Percentiles rank a stretch among this genome's conserved stretches.
These are phyloP conservation scores for Catostomus latipinnis DNA, from an alignment of 2,797 vertebrate species.

Conservation along the genomic window DNA sequence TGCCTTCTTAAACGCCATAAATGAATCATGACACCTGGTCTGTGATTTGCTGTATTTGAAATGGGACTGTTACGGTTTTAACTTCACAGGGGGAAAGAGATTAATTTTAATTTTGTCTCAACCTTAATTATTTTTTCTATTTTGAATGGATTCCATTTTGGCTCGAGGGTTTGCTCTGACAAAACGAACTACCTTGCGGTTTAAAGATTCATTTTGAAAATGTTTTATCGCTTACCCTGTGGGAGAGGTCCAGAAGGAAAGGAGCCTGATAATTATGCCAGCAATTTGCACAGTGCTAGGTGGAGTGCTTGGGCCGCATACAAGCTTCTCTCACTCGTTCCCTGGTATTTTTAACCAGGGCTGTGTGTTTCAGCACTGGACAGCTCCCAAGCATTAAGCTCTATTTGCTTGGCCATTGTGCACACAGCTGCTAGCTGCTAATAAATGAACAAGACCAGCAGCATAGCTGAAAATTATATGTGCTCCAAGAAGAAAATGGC, in stretches of 20 bases:
- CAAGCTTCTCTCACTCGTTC: background rate
- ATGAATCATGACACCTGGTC: conserved; percentile 80
- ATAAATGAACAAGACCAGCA: conserved; percentile 45
- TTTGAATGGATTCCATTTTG: conserved; percentile 31
- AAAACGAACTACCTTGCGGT: conserved; percentile 28
- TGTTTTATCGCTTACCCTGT: conserved; percentile 37
- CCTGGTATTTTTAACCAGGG: conserved; percentile 34
- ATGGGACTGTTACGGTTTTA: conserved; percentile 50
- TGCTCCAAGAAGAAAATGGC: conserved; percentile 32
- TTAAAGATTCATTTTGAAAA: conserved; percentile 48
- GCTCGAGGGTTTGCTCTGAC: background rate
- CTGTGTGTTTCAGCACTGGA: conserved; percentile 68
- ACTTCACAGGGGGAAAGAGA: conserved; percentile 22
- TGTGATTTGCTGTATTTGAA: conserved; percentile 74
- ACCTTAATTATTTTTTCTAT: conserved; percentile 31
- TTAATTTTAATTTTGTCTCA: conserved; percentile 39
- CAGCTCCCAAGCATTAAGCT: conserved; percentile 59
- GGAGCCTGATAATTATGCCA: conserved; percentile 36
- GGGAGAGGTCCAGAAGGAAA: conserved; percentile 33
- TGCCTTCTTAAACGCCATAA: conserved; percentile 79
- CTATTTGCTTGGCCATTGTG: conserved; percentile 20
- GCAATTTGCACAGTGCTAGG: conserved; percentile 22
- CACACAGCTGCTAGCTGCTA: conserved; percentile 41
- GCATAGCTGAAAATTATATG: conserved; percentile 37
- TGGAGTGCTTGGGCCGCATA: conserved; percentile 5